Conservation (phyloP, 2,797 vertebrate species). For the Phalloptychus januarius region DNA sequence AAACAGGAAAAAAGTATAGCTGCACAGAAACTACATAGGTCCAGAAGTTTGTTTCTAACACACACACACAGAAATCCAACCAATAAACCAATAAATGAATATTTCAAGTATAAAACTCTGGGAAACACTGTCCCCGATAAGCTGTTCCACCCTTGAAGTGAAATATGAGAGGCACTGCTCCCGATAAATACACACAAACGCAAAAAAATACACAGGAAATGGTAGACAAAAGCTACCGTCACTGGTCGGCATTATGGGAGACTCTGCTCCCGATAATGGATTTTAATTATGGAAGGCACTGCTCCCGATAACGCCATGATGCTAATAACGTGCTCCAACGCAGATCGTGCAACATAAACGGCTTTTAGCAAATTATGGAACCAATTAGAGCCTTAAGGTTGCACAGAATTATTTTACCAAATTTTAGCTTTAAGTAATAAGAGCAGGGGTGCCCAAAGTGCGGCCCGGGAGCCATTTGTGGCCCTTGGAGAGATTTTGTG, state of each 20-base stretch:
- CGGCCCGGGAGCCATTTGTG: no score
- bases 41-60: not conserved
- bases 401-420: not conserved
- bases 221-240: slow-evolving; percentile 85
- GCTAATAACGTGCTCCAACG: slow-evolving; percentile 56
- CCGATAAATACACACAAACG: slow-evolving; percentile 77
- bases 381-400: slow-evolving; percentile 13
- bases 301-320: slow-evolving; percentile 89
- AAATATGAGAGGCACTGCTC: slow-evolving; percentile 89
- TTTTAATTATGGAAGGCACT: slow-evolving; percentile 93
- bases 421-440: not conserved
- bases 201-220: slow-evolving; percentile 37
- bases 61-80: slow-evolving; percentile 11
- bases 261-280: slow-evolving; percentile 95
- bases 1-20: slow-evolving; percentile 8
- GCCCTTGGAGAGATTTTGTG: no score
- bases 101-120: slow-evolving; percentile 89
- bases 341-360: slow-evolving; percentile 66
- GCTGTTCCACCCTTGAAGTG: slow-evolving; percentile 92
- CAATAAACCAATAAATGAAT: slow-evolving; percentile 46
- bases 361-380: slow-evolving; percentile 11
- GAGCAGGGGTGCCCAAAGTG: not conserved
- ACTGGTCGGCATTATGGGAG: slow-evolving; percentile 85
- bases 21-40: slow-evolving; percentile 4
- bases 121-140: slow-evolving; percentile 99